Base-by-base conservation (phyloP, 2,113 vertebrate species). In the Syrrhaptes paradoxus region DNA sequence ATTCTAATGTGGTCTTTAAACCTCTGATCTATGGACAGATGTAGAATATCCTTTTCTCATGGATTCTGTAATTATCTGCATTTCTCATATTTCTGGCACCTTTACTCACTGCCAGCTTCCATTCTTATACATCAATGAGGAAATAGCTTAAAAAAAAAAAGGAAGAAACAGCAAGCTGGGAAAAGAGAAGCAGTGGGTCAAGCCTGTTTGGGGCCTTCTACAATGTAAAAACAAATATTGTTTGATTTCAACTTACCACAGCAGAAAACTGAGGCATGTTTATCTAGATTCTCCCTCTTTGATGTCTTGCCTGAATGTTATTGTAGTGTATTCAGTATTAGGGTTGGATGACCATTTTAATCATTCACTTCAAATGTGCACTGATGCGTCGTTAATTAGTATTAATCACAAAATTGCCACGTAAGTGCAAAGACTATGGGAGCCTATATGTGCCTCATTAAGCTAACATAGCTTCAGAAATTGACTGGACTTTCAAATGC, bases 401-500 rank as follows among this genome's bases (percentile, higher is more conserved):
- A 97, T 97, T 97, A 98, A 97, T 96, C 94, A 97, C 68, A 87
- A 97, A 97, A 95, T 95, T 96, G 89, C 58, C 49, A n/a, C 74
- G 32, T 34, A 96, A 96, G 61, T 88, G 84, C 87, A 91, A 94
- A 96, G 80, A 89, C 85, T 90, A 62, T 38, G 54, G 86, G 67
- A 58, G 70, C 48, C 83, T 20, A 90, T 49, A n/a, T 29, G 89
- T 76, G 90, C 78, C 86, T 97, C 96, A 95, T 97, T 97, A 97
- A 89, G 26, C 41, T 97, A 88, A 85, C 91, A 73, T 17, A 87
- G 52, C 65, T 96, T 91, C 91, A 97, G 75, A 92, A 85, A 95
- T 70, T 85, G 89, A 76, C 71, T 89, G 75, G 76, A 96, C 85
- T 92, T 96, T 85, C 84, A 90, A 68, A 81, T 8, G 21, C 36